Evolutionary conservation across 23 tunicate species (phyloP), one percentile per base, ranked within the genome.

Genomic region (Phallusia fumigata): DNA sequence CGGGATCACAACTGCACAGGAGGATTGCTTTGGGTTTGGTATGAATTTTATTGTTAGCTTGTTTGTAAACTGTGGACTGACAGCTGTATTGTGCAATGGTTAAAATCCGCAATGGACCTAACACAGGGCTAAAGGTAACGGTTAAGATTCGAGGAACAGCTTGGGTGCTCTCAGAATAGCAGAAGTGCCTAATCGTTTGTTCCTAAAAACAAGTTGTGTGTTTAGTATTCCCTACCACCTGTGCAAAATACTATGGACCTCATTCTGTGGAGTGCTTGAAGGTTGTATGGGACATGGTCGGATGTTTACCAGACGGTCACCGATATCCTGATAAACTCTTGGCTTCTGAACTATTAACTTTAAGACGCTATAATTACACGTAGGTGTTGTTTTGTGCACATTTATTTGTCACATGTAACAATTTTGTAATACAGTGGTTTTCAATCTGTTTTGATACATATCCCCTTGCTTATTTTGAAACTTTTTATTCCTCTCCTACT

Each of bases 11-110:
- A 30, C 33, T 33, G 36, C 32, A 0, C 86, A 83, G 40, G 31
- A 35, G 22, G 15, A 52, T 35, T 83, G 86, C 65, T 75, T 74
- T 74, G 86, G 86, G 30, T 13, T 83, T 12, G 72, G 86, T 83
- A 35, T 33, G 34, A 40, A 10, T 40, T 40, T 40, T 40, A 40
- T 40, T 3, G 5, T 40, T 40, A 40, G 5, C 47, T 40, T 3
- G 10, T 3, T 3, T 3, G 47, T 3, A 40, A 5, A 5, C 10
- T 40, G 8, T 40, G 47, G 10, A 40, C 47, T 3, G 47, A 40
- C 10, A n/a, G n/a, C n/a, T n/a, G n/a, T n/a, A n/a, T n/a, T n/a
- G n/a, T n/a, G n/a, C n/a, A n/a, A n/a, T n/a, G n/a, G n/a, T n/a
- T n/a, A n/a, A n/a, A n/a, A n/a, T n/a, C n/a, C n/a, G n/a, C n/a